Conservation (phyloP, 1,140 invertebrate genomes). For the Augochlora pura region DNA sequence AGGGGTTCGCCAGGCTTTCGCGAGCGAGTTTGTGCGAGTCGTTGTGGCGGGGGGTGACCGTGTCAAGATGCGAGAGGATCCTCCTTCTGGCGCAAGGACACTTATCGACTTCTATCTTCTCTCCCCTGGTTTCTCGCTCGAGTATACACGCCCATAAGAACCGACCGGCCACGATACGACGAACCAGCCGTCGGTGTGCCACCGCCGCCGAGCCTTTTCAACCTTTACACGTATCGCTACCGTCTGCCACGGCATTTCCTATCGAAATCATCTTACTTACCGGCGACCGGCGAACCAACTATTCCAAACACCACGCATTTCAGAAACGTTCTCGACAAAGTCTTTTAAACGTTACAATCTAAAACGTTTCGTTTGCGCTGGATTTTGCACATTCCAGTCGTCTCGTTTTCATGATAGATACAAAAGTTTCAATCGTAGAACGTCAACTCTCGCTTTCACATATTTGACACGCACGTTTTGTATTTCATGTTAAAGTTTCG, state of each 20-base stretch:
- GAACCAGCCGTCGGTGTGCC: conserved; percentile 44
- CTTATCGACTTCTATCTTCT: conserved; percentile 62
- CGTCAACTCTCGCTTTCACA: too few species aligned
- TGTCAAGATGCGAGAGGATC: conserved; percentile 66
- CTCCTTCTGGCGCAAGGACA: conserved; percentile 63
- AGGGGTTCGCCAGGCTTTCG: conserved; percentile 20
- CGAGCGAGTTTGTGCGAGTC: conserved; percentile 41
- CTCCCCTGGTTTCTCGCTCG: conserved; percentile 43
- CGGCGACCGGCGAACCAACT: background rate
- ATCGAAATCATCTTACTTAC: conserved; percentile 39
- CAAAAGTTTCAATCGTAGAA: too few species aligned
- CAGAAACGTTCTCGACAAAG: background rate
- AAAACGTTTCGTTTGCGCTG: too few species aligned
- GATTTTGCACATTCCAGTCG: too few species aligned
- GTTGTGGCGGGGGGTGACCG: conserved; percentile 59
- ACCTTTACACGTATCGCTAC: conserved; percentile 9
- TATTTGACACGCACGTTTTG: too few species aligned
- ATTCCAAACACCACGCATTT: too few species aligned
- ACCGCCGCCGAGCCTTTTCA: conserved; percentile 40
- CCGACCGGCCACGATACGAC: background rate
- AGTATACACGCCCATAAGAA: conserved; percentile 52
- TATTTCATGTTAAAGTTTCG: too few species aligned
- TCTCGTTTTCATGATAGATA: too few species aligned
- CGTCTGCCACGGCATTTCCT: conserved; percentile 39
- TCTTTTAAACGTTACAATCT: background rate